A percentile compares a stretch with the other conserved stretches of the same genome.
Conservation (phyloP, 1,140 invertebrate species). For the Temnothorax curvispinosus region DNA sequence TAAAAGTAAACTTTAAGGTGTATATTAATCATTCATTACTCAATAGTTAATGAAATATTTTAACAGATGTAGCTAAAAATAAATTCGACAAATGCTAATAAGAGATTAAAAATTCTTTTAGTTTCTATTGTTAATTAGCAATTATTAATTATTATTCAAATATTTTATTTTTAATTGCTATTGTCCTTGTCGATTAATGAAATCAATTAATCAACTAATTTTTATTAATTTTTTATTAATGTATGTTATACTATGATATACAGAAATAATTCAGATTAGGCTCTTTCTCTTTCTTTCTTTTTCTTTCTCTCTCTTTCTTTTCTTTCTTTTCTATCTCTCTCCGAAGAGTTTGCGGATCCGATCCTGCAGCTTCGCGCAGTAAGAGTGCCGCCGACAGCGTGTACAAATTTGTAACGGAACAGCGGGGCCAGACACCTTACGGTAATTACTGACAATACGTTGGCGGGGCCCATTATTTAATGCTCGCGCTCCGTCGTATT, state of each 20-base stretch:
- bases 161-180: neutral
- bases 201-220: neutral
- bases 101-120: neutral
- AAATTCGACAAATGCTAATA: neutral
- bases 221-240: neutral
- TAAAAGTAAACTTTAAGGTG: neutral
- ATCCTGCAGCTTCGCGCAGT: conserved; percentile 31
- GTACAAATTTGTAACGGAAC: conserved; percentile 53
- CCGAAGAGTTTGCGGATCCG: conserved; percentile 6
- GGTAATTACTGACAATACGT: conserved; percentile 56
- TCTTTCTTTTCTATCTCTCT: neutral
- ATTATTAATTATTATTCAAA: neutral
- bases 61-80: neutral
- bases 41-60: neutral
- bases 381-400: conserved; percentile 36
- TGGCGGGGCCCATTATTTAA: conserved; percentile 51
- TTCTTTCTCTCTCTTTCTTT: neutral
- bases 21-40: neutral
- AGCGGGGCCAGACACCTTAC: conserved; percentile 38
- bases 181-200: neutral
- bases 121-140: neutral
- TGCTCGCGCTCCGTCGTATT: conserved; percentile 45
- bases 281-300: neutral
- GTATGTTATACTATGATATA: neutral
- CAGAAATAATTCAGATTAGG: neutral